phyloP scores from a whole-genome alignment of 2,888 invertebrate species.

The Cetonia aurata region DNA sequence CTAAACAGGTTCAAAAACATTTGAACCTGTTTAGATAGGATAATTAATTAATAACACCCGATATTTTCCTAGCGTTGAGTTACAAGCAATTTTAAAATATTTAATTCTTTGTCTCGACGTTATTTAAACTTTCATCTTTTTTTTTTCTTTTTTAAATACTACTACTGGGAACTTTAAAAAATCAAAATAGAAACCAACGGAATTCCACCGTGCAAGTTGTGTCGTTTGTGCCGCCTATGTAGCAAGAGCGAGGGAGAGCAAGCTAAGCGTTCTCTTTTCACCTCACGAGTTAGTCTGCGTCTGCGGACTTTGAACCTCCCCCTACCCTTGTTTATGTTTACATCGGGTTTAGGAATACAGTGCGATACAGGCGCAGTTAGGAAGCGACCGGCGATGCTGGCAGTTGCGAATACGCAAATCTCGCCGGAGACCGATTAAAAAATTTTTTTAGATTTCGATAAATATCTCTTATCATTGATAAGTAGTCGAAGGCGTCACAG shows the following conservation, averaged over 20 bases:
- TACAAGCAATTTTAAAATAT: no score
- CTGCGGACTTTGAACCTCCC: conserved; percentile 53
- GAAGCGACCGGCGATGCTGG: background rate
- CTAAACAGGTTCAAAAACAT: no score
- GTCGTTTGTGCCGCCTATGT: no score
- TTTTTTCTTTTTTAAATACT: no score
- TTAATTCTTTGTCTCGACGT: no score
- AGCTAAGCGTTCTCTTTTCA: conserved; percentile 10
- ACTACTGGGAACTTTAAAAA: no score
- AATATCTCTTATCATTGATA: conserved; percentile 51
- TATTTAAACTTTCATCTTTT: no score
- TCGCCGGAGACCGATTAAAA: conserved; percentile 12
- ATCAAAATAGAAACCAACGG: no score
- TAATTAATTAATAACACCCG: no score
- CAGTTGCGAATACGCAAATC: background rate
- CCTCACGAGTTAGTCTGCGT: conserved; percentile 35
- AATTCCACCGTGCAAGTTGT: no score
- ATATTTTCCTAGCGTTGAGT: no score
- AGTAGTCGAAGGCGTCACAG: conserved; percentile 62
- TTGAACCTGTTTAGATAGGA: no score
- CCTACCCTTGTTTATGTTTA: conserved; percentile 66
- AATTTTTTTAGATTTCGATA: conserved; percentile 37
- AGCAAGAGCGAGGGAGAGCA: conserved; percentile 13
- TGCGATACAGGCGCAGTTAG: conserved; percentile 38
- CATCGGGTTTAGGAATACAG: conserved; percentile 61